Conservation (phyloP, 2,113 vertebrate species). For the Theropithecus gelada region DNA sequence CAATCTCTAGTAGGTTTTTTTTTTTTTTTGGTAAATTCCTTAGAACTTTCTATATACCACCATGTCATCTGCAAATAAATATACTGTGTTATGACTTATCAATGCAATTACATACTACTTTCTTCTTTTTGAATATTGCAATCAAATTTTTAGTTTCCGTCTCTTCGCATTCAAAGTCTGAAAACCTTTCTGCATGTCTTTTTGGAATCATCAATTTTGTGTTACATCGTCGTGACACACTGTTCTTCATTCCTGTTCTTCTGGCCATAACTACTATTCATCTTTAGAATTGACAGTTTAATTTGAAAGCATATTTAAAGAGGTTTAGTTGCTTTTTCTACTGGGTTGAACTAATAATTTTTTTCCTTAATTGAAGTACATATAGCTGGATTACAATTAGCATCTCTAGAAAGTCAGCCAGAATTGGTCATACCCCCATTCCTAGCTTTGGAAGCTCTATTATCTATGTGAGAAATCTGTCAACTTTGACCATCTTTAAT, state of each 20-base stretch:
- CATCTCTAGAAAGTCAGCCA: not conserved
- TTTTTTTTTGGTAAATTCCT: not conserved
- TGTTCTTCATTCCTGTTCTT: constrained; percentile 23
- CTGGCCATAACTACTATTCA: not conserved
- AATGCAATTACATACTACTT: not conserved
- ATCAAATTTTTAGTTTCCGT: not conserved
- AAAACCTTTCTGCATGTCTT: not conserved
- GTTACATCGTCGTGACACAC: not conserved
- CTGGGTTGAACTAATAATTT: not conserved
- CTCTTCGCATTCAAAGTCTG: constrained; percentile 1
- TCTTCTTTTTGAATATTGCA: not conserved
- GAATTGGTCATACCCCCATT: not conserved
- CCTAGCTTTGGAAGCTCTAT: not conserved
- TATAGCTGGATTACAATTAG: constrained; percentile 2
- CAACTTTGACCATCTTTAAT: constrained; percentile 11
- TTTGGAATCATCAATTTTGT: not conserved
- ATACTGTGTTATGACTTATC: not conserved
- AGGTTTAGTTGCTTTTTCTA: not conserved
- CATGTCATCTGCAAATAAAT: constrained; percentile 12
- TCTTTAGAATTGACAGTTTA: constrained; percentile 24
- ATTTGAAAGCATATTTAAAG: constrained; percentile 31
- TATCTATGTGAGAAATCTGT: not conserved
- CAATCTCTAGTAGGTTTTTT: not conserved
- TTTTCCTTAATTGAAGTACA: not conserved
- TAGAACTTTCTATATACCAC: not conserved